Conservation (phyloP, 2,888 invertebrate species). For the Synergus itoensis region DNA sequence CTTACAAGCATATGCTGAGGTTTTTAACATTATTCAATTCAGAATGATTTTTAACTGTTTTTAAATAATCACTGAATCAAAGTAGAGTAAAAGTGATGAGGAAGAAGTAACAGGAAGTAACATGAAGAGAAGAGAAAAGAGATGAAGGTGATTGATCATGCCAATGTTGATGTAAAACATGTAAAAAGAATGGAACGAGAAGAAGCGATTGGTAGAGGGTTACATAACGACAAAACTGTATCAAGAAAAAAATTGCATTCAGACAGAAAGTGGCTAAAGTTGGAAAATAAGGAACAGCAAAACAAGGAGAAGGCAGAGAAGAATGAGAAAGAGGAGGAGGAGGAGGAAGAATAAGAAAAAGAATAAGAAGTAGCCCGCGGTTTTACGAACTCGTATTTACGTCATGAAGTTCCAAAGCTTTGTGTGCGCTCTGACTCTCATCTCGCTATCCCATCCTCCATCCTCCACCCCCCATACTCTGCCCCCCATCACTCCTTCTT, state of each 20-base stretch:
- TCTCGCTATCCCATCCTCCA: slow-evolving; percentile 41
- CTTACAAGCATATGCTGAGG: neutral
- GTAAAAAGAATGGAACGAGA: slow-evolving; percentile 5
- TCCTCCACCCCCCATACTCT: slow-evolving; percentile 49
- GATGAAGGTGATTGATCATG: neutral
- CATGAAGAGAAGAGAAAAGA: neutral
- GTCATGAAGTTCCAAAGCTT: slow-evolving; percentile 45
- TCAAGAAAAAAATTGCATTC: slow-evolving; percentile 39
- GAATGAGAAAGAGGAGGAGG: neutral
- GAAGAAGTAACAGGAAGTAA: neutral
- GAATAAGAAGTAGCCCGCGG: slow-evolving; percentile 43
- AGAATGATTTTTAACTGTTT: neutral
- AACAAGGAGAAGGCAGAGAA: slow-evolving; percentile 13
- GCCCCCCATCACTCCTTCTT: slow-evolving; percentile 50
- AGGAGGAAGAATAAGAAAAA: slow-evolving; percentile 16
- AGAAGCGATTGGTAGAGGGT: neutral
- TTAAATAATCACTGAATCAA: neutral
- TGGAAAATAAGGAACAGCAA: slow-evolving; percentile 4
- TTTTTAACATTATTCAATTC: neutral
- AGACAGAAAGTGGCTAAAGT: slow-evolving; percentile 21
- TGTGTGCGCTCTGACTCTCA: slow-evolving; percentile 45
- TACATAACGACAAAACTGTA: slow-evolving; percentile 24
- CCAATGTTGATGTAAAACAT: neutral
- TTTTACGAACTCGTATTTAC: slow-evolving; percentile 46
- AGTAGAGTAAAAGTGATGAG: neutral